A percentile compares a stretch with the other conserved stretches of the same genome.
Evolutionary conservation across 1,140 invertebrate genomes (phyloP).

Genomic region (Meloidogyne hapla): DNA sequence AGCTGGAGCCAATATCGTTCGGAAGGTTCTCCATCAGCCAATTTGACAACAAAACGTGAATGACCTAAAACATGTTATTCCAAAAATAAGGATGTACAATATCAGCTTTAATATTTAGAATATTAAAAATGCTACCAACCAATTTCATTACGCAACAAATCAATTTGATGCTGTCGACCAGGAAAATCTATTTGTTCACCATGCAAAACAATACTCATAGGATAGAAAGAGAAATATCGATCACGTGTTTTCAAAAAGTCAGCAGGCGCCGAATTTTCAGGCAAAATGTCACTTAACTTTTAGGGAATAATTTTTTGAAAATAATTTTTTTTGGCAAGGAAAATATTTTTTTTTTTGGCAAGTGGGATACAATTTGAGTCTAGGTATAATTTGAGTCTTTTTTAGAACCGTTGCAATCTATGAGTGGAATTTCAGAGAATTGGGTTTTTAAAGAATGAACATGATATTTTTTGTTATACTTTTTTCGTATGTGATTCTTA

Average conservation of each 20-base stretch:
- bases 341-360: too few species aligned
- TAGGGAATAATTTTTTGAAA: too few species aligned
- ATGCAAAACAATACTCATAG: conserved; percentile 90
- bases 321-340: too few species aligned
- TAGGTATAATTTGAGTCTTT: too few species aligned
- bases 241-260: conserved; percentile 64
- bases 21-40: conserved; percentile 42
- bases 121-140: conserved; percentile 36
- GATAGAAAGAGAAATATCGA: conserved; percentile 93
- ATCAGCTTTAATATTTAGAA: too few species aligned
- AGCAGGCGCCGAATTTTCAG: neutral
- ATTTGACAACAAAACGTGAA: conserved; percentile 58
- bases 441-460: too few species aligned
- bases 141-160: conserved; percentile 90
- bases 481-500: too few species aligned
- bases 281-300: neutral
- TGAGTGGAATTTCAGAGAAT: too few species aligned
- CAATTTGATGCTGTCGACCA: conserved; percentile 82
- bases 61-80: conserved; percentile 44
- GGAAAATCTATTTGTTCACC: conserved; percentile 88
- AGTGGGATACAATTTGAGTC: too few species aligned
- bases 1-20: conserved; percentile 22
- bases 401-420: too few species aligned
- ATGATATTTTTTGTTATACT: too few species aligned
- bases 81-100: too few species aligned